A percentile compares a stretch with the other conserved stretches of the same genome.
phyloP scores from a whole-genome alignment of 2,888 invertebrate genomes.

The Apodemia duryi region DNA sequence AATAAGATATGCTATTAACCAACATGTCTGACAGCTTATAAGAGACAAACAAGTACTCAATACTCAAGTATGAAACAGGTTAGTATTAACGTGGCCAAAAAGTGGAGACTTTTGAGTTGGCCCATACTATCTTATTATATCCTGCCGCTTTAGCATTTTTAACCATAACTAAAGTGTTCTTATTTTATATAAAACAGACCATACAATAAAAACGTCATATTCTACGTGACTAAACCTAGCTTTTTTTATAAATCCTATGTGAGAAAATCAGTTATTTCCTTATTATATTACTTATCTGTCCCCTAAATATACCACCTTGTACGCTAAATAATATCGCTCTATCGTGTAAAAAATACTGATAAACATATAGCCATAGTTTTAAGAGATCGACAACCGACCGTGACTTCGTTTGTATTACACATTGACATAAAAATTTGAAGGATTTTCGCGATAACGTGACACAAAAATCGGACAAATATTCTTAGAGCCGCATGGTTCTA shows the following conservation, averaged over 20 bases:
- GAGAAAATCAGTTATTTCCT: conserved; percentile 1
- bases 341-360: conserved; percentile 50
- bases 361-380: conserved; percentile 66
- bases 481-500: conserved; percentile 22
- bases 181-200: too few relatives aligned
- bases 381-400: conserved; percentile 74
- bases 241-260: not conserved
- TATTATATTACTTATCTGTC: conserved; percentile 21
- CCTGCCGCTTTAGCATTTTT: too few relatives aligned
- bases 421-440: conserved; percentile 55
- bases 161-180: too few relatives aligned
- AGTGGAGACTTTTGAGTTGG: too few relatives aligned
- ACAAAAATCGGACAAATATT: conserved; percentile 42
- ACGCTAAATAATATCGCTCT: conserved; percentile 48
- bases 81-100: too few relatives aligned
- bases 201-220: too few relatives aligned
- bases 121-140: too few relatives aligned
- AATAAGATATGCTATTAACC: too few relatives aligned
- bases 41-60: too few relatives aligned
- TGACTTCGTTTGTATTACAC: conserved; percentile 66
- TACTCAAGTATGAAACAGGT: too few relatives aligned
- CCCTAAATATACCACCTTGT: conserved; percentile 33
- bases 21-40: too few relatives aligned
- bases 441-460: conserved; percentile 67
- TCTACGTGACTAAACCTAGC: too few relatives aligned